A percentile compares a stretch with the other conserved stretches of the same genome.
These are phyloP conservation scores for Parasteatoda lunata DNA, from an alignment of 2,888 invertebrate species.

Conservation along the genomic window DNA sequence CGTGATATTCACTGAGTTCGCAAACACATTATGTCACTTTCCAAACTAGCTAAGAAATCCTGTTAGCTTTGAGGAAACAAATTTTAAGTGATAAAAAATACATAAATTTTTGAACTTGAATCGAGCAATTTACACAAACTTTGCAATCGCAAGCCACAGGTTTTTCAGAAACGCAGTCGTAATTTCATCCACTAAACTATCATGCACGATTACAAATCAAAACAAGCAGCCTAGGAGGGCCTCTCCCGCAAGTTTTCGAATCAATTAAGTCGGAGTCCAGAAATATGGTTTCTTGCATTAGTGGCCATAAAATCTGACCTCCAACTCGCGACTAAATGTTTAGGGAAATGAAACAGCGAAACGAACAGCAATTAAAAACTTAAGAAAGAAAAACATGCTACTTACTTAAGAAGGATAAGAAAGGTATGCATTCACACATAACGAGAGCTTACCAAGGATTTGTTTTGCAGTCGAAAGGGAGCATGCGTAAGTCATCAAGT, in stretches of 20 bases:
- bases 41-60: too few relatives aligned
- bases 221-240: too few relatives aligned
- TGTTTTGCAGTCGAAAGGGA: neutral
- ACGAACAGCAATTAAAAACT: conserved; percentile 21
- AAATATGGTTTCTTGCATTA: neutral
- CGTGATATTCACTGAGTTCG: too few relatives aligned
- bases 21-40: too few relatives aligned
- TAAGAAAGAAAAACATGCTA: neutral
- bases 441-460: neutral
- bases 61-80: too few relatives aligned
- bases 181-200: too few relatives aligned
- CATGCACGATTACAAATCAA: too few relatives aligned
- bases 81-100: too few relatives aligned
- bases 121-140: neutral
- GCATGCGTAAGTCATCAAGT: conserved; percentile 12
- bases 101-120: neutral
- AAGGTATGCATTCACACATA: neutral
- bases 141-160: too few relatives aligned
- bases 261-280: too few relatives aligned
- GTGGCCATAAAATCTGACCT: neutral
- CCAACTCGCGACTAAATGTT: neutral
- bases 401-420: neutral
- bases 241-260: too few relatives aligned
- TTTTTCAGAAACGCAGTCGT: too few relatives aligned
- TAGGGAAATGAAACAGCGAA: conserved; percentile 30